phyloP scores from a whole-genome alignment of 2,113 vertebrate genomes.

The Egretta garzetta region DNA sequence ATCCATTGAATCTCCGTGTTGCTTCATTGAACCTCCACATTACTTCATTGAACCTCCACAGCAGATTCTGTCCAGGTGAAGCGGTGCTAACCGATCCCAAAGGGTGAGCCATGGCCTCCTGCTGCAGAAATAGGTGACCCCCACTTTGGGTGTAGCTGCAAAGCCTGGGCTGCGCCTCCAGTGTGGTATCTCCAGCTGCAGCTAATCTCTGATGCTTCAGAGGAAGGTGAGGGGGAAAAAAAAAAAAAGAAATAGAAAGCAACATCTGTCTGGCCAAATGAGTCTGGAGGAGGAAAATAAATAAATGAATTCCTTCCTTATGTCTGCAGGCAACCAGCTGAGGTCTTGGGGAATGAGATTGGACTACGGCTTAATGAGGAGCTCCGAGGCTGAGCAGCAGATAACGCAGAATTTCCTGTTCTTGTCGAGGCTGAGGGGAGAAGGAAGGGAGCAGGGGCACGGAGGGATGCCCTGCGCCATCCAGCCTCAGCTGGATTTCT shows the following conservation, averaged over 20 bases:
- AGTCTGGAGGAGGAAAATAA: neutral
- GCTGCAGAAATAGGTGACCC: neutral
- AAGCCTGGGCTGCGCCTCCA: neutral
- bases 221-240: neutral
- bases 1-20: too few species aligned
- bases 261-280: neutral
- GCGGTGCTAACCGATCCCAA: neutral
- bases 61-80: neutral
- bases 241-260: neutral
- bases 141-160: neutral
- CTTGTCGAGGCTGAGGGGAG: neutral
- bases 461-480: neutral
- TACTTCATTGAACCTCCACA: too few species aligned
- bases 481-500: neutral
- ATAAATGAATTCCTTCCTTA: slow-evolving; percentile 3
- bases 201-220: neutral
- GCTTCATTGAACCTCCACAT: too few species aligned
- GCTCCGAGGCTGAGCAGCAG: neutral
- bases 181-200: neutral
- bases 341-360: neutral
- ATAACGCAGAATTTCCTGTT: neutral
- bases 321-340: neutral
- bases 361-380: neutral
- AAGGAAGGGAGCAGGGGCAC: neutral
- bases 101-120: neutral